Evolutionary conservation across 92 coral and sea anemone species (phyloP).

Genomic region (Nematostella vectensis): DNA sequence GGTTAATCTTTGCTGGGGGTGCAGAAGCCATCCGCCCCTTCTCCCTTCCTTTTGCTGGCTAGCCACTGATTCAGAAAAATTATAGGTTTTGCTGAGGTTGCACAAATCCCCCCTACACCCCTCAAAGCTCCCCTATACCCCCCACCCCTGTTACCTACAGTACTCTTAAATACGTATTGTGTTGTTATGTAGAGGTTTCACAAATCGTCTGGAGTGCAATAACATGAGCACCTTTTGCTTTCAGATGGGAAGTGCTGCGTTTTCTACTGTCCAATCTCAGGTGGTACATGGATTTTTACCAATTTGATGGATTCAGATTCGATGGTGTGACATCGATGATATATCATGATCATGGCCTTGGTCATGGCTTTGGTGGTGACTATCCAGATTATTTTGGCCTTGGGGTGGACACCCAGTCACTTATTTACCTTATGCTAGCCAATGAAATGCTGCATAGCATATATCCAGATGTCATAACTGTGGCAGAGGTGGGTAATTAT

Average conservation of each 20-base stretch:
- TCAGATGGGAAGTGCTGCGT: slow-evolving; percentile 91
- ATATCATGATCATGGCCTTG: slow-evolving; percentile 96
- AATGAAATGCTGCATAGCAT: slow-evolving; percentile 89
- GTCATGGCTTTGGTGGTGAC: slow-evolving; percentile 97
- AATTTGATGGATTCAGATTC: slow-evolving; percentile 97
- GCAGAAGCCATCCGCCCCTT: too few relatives aligned
- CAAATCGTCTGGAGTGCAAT: too few relatives aligned
- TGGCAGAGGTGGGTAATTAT: slow-evolving; percentile 81
- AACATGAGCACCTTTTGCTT: too few relatives aligned
- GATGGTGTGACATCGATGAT: slow-evolving; percentile 98
- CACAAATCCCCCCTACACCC: too few relatives aligned
- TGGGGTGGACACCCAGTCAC: slow-evolving; percentile 95
- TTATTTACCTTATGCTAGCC: slow-evolving; percentile 86
- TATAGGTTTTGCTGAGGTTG: too few relatives aligned
- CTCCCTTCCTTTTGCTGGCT: too few relatives aligned
- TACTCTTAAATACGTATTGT: too few relatives aligned
- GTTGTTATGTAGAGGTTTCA: too few relatives aligned
- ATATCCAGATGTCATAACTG: slow-evolving; percentile 65
- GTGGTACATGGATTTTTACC: slow-evolving; percentile 83
- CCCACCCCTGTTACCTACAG: too few relatives aligned
- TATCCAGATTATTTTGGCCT: slow-evolving; percentile 91
- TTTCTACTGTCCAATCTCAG: slow-evolving; percentile 91
- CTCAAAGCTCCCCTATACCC: too few relatives aligned
- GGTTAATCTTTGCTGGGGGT: too few relatives aligned
- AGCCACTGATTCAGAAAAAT: too few relatives aligned